phyloP scores from a whole-genome alignment of 2,797 vertebrate genomes.

The Siniperca scherzeri region DNA sequence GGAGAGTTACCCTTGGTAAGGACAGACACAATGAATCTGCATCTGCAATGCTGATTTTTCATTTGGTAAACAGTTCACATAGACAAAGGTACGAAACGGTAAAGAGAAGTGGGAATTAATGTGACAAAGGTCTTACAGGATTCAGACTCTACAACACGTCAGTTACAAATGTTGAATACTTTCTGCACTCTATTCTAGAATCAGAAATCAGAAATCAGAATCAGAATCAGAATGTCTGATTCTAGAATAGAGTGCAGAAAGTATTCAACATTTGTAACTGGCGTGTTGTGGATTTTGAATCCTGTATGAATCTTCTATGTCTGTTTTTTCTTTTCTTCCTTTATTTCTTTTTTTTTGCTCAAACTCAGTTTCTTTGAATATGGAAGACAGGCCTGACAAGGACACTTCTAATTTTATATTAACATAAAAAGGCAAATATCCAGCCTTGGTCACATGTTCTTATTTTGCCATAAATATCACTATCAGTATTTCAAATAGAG shows the following conservation, averaged over 20 bases:
- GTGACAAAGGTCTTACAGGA: not conserved
- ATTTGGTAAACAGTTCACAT: not conserved
- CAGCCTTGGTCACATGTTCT: slow-evolving; percentile 36
- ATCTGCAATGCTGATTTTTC: not conserved
- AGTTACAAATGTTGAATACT: not conserved
- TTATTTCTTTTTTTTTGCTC: not conserved
- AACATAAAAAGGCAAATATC: slow-evolving; percentile 43
- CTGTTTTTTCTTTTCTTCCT: not conserved
- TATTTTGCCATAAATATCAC: slow-evolving; percentile 49
- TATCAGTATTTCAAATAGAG: slow-evolving; percentile 55
- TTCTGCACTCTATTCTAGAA: not conserved
- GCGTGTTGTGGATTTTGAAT: not conserved
- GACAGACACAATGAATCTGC: slow-evolving; percentile 2
- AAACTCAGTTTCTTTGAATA: not conserved
- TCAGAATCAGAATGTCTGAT: too few relatives aligned
- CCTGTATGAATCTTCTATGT: not conserved
- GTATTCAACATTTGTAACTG: not conserved
- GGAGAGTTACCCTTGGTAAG: not conserved
- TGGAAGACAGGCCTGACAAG: slow-evolving; percentile 49
- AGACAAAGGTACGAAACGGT: not conserved
- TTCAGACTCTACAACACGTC: not conserved
- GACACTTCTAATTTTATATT: slow-evolving; percentile 62
- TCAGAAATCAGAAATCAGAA: too few relatives aligned
- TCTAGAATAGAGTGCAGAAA: not conserved
- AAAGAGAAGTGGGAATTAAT: not conserved